Percentiles rank a stretch among this genome's conserved stretches.
Conservation (phyloP, 2,888 invertebrate species). For the Portevinia maculata region DNA sequence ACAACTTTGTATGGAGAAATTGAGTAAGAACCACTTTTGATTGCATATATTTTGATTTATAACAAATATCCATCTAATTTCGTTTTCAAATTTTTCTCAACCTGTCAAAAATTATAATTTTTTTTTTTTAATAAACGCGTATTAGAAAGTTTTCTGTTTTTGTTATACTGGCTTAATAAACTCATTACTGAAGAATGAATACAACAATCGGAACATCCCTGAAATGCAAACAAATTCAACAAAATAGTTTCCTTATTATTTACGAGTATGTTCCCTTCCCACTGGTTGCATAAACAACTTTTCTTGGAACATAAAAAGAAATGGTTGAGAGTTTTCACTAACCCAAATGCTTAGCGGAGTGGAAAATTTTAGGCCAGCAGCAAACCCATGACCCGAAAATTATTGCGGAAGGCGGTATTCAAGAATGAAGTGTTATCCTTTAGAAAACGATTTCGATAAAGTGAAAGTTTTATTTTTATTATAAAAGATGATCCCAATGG, state of each 20-base stretch:
- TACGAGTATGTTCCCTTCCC: conserved; percentile 55
- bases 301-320: conserved; percentile 54
- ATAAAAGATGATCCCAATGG: conserved; percentile 32
- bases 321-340: conserved; percentile 61
- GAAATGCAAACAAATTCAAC: conserved; percentile 68
- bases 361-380: conserved; percentile 72
- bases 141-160: too few species aligned
- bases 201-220: conserved; percentile 41
- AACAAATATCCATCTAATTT: too few species aligned
- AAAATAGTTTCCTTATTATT: conserved; percentile 70
- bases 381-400: conserved; percentile 71
- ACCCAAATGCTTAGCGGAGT: conserved; percentile 67
- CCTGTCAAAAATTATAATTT: too few species aligned
- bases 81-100: too few species aligned
- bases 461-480: conserved; percentile 57
- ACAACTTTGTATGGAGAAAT: too few species aligned
- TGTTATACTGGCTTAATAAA: conserved; percentile 13
- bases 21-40: too few species aligned
- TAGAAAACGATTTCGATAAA: conserved; percentile 56
- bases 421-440: conserved; percentile 67
- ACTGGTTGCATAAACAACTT: conserved; percentile 57
- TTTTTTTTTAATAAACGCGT: too few species aligned
- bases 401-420: conserved; percentile 69
- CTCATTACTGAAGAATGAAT: conserved; percentile 29
- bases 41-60: too few species aligned